These are phyloP conservation scores for Meganola albula DNA, from an alignment of 2,888 invertebrate genomes.

Conservation along the genomic window DNA sequence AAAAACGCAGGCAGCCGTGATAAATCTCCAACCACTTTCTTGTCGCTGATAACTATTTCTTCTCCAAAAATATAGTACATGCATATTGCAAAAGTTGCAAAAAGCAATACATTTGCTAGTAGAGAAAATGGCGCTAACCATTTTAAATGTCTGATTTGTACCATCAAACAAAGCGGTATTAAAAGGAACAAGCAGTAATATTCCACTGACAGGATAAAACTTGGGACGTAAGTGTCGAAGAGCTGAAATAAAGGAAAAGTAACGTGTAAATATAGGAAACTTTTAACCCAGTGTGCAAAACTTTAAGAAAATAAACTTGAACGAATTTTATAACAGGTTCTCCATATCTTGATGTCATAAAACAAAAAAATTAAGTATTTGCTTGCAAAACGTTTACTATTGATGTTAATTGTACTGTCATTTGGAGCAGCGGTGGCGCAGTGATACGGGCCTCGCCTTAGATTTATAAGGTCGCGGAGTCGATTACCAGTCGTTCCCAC, in stretches of 20 bases:
- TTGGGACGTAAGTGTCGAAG: slow-evolving; percentile 54
- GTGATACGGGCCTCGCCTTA: too few relatives aligned
- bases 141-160: slow-evolving; percentile 84
- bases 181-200: slow-evolving; percentile 60
- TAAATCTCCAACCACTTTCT: slow-evolving; percentile 71
- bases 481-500: too few relatives aligned
- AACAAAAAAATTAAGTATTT: too few relatives aligned
- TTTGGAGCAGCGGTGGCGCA: too few relatives aligned
- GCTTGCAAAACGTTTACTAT: too few relatives aligned
- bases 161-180: slow-evolving; percentile 56
- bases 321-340: too few relatives aligned
- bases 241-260: slow-evolving; percentile 44
- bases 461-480: too few relatives aligned
- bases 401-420: too few relatives aligned
- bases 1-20: slow-evolving; percentile 90
- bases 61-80: slow-evolving; percentile 87
- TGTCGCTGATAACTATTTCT: slow-evolving; percentile 57
- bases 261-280: neutral
- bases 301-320: too few relatives aligned
- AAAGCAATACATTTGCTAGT: slow-evolving; percentile 88
- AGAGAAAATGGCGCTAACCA: slow-evolving; percentile 92
- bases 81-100: slow-evolving; percentile 87
- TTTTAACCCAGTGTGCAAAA: too few relatives aligned
- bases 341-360: too few relatives aligned
- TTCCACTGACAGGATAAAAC: slow-evolving; percentile 45